Conservation (phyloP, 2,797 vertebrate genomes). For the Glyptemys insculpta region DNA sequence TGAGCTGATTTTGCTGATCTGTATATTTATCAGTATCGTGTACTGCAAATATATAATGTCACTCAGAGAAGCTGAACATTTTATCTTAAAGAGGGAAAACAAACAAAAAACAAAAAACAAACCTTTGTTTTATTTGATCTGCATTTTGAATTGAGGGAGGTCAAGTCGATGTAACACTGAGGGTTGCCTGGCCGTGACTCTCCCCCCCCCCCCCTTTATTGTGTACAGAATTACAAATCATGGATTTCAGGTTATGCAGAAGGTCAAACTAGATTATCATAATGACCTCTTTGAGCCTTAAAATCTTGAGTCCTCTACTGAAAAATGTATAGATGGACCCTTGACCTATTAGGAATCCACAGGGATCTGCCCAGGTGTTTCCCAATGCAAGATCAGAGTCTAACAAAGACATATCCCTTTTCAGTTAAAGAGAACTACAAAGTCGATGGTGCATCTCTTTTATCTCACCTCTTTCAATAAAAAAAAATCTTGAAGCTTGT, state of each 20-base stretch:
- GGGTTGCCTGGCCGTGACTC: background rate
- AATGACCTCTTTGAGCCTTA: background rate
- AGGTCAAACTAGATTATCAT: background rate
- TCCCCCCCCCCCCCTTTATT: background rate
- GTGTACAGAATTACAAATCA: background rate
- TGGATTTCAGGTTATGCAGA: background rate
- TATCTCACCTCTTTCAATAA: background rate
- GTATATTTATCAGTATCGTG: background rate
- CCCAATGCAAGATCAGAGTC: background rate
- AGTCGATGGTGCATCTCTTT: background rate
- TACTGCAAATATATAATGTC: background rate
- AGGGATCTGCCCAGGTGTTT: background rate
- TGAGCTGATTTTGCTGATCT: background rate
- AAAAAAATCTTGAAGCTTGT: background rate
- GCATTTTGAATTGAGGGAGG: background rate
- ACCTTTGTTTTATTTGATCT: background rate
- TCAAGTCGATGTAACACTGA: background rate
- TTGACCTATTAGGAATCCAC: background rate
- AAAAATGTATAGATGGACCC: background rate
- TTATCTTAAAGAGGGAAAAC: background rate
- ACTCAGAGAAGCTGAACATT: background rate
- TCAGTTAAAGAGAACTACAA: background rate
- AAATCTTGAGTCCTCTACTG: background rate
- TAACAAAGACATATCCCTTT: background rate
- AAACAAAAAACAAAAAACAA: background rate